These are phyloP conservation scores for Circaetus cinerascens DNA, from an alignment of 2,113 vertebrate species.

Conservation along the genomic window DNA sequence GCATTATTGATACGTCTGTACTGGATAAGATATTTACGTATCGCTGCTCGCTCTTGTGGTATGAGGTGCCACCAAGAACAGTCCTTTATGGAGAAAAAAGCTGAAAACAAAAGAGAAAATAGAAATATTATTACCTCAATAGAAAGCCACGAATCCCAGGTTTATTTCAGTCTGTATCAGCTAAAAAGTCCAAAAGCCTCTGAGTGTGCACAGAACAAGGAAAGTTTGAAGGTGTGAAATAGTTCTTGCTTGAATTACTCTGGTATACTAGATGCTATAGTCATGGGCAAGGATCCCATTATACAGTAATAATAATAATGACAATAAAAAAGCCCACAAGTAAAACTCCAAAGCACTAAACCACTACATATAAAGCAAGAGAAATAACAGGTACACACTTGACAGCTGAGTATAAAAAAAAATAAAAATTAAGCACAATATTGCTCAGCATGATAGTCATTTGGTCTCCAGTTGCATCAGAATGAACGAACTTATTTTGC, in stretches of 20 bases:
- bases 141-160: background rate
- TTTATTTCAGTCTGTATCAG: background rate
- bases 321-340: background rate
- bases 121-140: background rate
- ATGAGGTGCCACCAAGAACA: background rate
- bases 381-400: background rate
- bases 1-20: background rate
- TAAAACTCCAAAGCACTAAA: background rate
- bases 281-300: background rate
- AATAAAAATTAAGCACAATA: background rate
- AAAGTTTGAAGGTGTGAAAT: background rate
- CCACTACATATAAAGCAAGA: background rate
- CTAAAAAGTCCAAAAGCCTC: background rate
- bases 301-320: background rate
- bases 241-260: background rate
- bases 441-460: background rate
- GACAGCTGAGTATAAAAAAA: background rate
- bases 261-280: background rate
- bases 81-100: background rate
- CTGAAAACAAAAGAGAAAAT: background rate
- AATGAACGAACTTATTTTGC: background rate
- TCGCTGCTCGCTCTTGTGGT: background rate
- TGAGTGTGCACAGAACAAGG: background rate
- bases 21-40: background rate
- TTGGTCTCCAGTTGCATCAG: background rate